Evolutionary conservation across 1,140 invertebrate genomes (phyloP).

Genomic region (Ptiloglossa arizonensis): DNA sequence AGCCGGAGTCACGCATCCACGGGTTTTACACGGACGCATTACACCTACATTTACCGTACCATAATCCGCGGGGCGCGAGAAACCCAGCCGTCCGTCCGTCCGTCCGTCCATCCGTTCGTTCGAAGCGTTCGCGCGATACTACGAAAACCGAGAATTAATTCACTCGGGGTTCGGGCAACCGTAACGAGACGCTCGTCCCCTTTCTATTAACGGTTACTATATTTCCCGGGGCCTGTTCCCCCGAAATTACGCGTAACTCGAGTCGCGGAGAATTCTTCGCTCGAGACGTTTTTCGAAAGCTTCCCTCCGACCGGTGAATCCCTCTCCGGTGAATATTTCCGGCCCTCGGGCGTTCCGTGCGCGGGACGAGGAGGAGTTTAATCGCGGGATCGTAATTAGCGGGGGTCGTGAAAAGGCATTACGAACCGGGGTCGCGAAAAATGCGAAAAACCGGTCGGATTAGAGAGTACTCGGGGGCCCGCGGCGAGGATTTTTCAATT

Average conservation of each 20-base stretch:
- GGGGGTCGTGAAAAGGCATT: neutral
- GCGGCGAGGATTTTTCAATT: constrained; percentile 30
- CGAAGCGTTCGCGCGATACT: constrained; percentile 6
- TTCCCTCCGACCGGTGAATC: constrained; percentile 14
- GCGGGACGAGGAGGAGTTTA: neutral
- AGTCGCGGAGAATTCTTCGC: constrained; percentile 16
- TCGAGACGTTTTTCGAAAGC: constrained; percentile 10
- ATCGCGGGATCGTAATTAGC: constrained; percentile 47
- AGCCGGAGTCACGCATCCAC: constrained; percentile 54
- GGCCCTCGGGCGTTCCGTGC: neutral
- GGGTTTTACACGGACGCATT: constrained; percentile 53
- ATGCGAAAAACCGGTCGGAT: constrained; percentile 15
- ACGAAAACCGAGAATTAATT: constrained; percentile 52
- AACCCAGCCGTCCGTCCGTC: neutral
- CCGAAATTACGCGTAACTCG: constrained; percentile 44
- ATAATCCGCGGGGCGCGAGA: constrained; percentile 49
- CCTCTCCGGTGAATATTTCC: constrained; percentile 5
- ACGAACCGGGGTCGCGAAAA: neutral
- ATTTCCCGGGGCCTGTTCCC: neutral
- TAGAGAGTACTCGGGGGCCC: neutral
- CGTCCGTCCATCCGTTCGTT: neutral
- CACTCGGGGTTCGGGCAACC: too few relatives aligned
- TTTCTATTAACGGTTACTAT: too few relatives aligned
- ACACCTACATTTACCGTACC: constrained; percentile 53
- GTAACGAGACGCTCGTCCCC: too few relatives aligned